Evolutionary conservation across 2,797 vertebrate genomes (phyloP).

Genomic region (Scarus forsteni): DNA sequence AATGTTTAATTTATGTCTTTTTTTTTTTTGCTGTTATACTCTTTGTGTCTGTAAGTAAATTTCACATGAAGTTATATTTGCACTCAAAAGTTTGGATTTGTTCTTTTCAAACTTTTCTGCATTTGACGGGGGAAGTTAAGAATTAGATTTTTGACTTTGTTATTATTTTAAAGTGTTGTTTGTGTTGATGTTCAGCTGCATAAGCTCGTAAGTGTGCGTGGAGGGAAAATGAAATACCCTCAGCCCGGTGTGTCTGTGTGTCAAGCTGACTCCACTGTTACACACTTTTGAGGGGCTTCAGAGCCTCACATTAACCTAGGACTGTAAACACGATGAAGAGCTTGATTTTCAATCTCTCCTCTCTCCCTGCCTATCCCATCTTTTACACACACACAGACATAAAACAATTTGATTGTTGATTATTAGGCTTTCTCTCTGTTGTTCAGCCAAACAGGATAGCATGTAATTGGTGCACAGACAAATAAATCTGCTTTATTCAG

Average conservation of each 20-base stretch:
- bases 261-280: conserved; percentile 29
- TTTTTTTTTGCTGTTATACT: conserved; percentile 46
- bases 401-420: conserved; percentile 54
- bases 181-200: conserved; percentile 17
- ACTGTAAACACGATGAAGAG: conserved; percentile 54
- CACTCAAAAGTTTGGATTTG: conserved; percentile 32
- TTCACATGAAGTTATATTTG: conserved; percentile 52
- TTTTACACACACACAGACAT: conserved; percentile 17
- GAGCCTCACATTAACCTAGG: conserved; percentile 66
- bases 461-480: conserved; percentile 56
- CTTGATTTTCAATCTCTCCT: conserved; percentile 38
- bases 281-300: conserved; percentile 52
- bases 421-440: conserved; percentile 42
- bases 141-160: conserved; percentile 32
- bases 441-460: conserved; percentile 43
- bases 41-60: conserved; percentile 41
- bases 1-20: conserved; percentile 70
- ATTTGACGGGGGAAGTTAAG: conserved; percentile 30
- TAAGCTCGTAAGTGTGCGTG: conserved; percentile 10
- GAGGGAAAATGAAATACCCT: conserved; percentile 26
- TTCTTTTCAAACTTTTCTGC: conserved; percentile 43
- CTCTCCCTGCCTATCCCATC: background rate
- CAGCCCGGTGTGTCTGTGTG: conserved; percentile 11
- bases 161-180: conserved; percentile 37
- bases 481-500: conserved; percentile 58